These are phyloP conservation scores for Bovichtus variegatus DNA, from an alignment of 2,797 vertebrate genomes.

Conservation along the genomic window DNA sequence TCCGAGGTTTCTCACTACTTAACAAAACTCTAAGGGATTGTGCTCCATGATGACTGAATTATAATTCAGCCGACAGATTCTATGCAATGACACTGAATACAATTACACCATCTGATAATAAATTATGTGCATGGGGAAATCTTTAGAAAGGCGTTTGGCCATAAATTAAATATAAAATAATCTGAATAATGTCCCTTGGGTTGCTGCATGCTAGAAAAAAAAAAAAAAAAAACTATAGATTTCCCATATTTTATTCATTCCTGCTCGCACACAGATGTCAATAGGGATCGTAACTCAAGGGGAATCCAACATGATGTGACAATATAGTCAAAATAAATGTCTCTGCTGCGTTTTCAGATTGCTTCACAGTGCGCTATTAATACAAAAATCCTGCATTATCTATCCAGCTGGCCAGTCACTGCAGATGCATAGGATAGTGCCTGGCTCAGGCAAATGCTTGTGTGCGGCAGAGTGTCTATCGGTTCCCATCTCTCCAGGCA, in stretches of 20 bases:
- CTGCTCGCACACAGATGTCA: conserved; percentile 26
- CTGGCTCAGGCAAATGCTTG: conserved; percentile 48
- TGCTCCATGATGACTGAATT: conserved; percentile 25
- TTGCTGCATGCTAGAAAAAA: conserved; percentile 26
- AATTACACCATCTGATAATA: conserved; percentile 48
- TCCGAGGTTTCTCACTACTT: conserved; percentile 14
- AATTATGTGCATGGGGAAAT: conserved; percentile 38
- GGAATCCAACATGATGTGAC: conserved; percentile 31
- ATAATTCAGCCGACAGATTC: conserved; percentile 28
- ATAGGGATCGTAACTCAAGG: conserved; percentile 33
- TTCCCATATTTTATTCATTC: conserved; percentile 41
- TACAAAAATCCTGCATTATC: conserved; percentile 39
- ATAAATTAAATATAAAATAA: conserved; percentile 37
- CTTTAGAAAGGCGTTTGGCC: conserved; percentile 5
- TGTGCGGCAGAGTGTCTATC: conserved; percentile 72
- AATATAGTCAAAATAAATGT: conserved; percentile 22
- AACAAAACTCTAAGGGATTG: not conserved
- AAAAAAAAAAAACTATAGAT: conserved; percentile 54
- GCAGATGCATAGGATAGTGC: conserved; percentile 53
- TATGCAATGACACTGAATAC: conserved; percentile 32
- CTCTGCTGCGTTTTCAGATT: conserved; percentile 23
- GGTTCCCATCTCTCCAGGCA: conserved; percentile 79
- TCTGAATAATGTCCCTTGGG: conserved; percentile 10
- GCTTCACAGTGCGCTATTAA: conserved; percentile 2
- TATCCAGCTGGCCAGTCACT: conserved; percentile 30